Evolutionary conservation across 2,888 invertebrate species (phyloP).

Genomic region (Conomelus anceps): DNA sequence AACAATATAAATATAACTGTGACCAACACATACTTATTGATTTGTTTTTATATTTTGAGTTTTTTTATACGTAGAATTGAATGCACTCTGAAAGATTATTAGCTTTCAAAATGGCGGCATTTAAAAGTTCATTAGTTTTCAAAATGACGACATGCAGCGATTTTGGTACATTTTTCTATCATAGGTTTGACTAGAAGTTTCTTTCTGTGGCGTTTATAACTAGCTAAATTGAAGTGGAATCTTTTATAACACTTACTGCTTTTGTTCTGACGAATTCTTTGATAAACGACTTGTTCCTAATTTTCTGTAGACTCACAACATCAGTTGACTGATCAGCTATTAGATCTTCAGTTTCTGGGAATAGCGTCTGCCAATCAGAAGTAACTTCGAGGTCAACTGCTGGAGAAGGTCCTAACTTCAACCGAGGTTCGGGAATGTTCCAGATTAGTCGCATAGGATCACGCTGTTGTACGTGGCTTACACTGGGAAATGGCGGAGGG

Average conservation of each 20-base stretch:
- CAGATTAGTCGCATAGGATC: slow-evolving; percentile 38
- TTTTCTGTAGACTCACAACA: slow-evolving; percentile 13
- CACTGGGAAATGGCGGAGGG: slow-evolving; percentile 51
- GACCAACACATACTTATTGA: no score
- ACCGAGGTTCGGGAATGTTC: slow-evolving; percentile 38
- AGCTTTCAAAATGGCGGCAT: no score
- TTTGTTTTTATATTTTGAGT: no score
- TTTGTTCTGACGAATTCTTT: not conserved
- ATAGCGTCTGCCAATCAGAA: not conserved
- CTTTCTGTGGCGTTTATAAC: no score
- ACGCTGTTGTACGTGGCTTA: slow-evolving; percentile 59
- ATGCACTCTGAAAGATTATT: no score
- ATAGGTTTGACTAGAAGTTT: no score
- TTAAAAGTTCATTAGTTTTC: no score
- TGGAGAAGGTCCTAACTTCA: slow-evolving; percentile 30
- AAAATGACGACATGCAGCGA: no score
- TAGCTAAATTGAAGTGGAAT: no score
- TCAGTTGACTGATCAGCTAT: not conserved
- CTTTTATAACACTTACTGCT: slow-evolving; percentile 28
- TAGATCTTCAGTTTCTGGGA: not conserved
- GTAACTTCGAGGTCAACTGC: not conserved
- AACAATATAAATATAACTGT: no score
- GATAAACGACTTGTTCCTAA: slow-evolving; percentile 3
- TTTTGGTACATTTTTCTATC: no score
- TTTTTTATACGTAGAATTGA: no score